phyloP scores from a whole-genome alignment of 2,888 invertebrate genomes.

The Erebia palarica region DNA sequence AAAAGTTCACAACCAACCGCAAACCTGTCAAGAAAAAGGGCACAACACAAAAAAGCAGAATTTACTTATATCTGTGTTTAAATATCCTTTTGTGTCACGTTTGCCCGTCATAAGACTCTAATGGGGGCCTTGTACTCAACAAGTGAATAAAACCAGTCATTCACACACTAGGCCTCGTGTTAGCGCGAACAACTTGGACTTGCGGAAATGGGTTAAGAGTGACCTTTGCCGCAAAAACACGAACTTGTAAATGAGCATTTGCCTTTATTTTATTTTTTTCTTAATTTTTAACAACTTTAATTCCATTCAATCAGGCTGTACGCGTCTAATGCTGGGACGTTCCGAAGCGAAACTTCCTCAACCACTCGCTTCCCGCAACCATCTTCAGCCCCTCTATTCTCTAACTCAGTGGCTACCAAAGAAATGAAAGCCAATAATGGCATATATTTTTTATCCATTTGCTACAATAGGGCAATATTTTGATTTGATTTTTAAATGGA shows the following conservation, averaged over 20 bases:
- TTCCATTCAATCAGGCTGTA: too few relatives aligned
- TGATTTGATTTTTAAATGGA: too few relatives aligned
- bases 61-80: not conserved
- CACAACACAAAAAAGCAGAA: not conserved
- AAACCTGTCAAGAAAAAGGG: not conserved
- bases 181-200: not conserved
- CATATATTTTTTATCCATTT: too few relatives aligned
- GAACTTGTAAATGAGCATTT: not conserved
- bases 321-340: too few relatives aligned
- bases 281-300: not conserved
- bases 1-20: too few relatives aligned
- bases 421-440: too few relatives aligned
- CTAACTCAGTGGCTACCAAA: too few relatives aligned
- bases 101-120: not conserved
- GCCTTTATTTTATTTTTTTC: not conserved
- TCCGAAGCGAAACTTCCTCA: too few relatives aligned
- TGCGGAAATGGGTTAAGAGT: conserved; percentile 2
- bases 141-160: conserved; percentile 11
- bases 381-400: too few relatives aligned
- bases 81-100: not conserved
- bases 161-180: not conserved
- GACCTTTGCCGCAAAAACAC: not conserved
- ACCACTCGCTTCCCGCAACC: too few relatives aligned
- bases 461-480: too few relatives aligned
- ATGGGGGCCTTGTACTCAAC: not conserved